Base-by-base conservation (phyloP, 1,140 invertebrate species). In the Hermetia illucens region DNA sequence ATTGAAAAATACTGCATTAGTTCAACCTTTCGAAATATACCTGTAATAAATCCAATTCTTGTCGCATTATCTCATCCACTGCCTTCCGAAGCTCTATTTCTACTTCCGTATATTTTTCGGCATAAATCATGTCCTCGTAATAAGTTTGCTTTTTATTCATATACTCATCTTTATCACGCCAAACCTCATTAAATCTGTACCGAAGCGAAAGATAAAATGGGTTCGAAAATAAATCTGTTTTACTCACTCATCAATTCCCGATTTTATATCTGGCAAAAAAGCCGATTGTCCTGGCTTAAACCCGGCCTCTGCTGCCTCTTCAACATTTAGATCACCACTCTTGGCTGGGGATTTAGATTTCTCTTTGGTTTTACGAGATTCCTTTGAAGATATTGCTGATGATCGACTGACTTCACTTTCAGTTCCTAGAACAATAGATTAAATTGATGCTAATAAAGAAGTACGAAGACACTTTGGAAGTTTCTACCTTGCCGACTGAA, bases 11-110 rank as follows among this genome's bases (percentile, higher is more conserved):
- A 13, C 24, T 9, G 13, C 24, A 19, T 38, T 57, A 38, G 31
- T 55, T 53, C 12, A 18, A 4, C 4, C 6, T 21, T 35, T 3
- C 4, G n/a, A 4, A 18, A 6, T 6, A 67, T 52, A 72, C 67
- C 62, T 86, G 86, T 3, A 93, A 62, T 20, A 80, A 62, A 50
- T 87, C 77, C 20, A 93, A 56, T 58, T 91, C 87, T 57, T 74
- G 71, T 50, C 87, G 74, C 70, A 96, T 79, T 33, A 84, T 68
- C 48, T 86, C 77, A 62, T 96, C 91, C 2, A 93, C 87, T 18
- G 71, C 69, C 31, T 78, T 65, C 47, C 91, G 65, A 13, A 95
- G 71, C 62, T 92, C 86, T 39, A 75, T 67, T 58, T 93, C 88
- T 21, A 95, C 74, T 56, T 88, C 78, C 3, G 68, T 64, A 44